phyloP scores from a whole-genome alignment of 2,113 vertebrate genomes.

The Lates calcarifer region DNA sequence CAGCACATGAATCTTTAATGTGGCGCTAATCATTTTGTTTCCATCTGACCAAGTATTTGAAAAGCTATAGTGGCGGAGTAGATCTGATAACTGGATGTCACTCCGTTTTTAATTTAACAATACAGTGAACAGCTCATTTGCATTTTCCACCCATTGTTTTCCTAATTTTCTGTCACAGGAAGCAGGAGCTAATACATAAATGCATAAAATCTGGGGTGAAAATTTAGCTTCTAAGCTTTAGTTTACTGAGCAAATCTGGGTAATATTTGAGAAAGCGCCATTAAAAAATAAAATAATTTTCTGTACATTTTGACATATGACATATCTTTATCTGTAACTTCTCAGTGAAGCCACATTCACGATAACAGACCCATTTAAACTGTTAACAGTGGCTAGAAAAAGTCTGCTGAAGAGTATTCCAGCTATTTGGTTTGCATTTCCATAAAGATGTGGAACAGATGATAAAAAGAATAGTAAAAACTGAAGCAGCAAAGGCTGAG shows the following conservation, averaged over 20 bases:
- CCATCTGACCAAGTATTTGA: not conserved
- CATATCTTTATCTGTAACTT: not conserved
- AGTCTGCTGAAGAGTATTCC: not conserved
- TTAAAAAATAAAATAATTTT: not conserved
- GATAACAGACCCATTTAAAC: not conserved
- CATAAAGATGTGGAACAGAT: not conserved
- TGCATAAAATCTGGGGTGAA: not conserved
- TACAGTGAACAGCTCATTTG: not conserved
- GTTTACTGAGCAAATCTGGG: no score
- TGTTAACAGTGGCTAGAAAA: constrained; percentile 1
- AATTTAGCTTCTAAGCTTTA: not conserved
- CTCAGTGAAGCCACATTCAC: not conserved
- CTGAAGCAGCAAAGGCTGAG: not conserved
- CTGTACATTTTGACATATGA: not conserved
- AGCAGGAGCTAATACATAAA: not conserved
- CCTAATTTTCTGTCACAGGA: no score
- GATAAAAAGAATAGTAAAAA: not conserved
- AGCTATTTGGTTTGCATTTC: not conserved
- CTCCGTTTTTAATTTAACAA: no score
- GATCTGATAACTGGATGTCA: not conserved
- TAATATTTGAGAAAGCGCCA: not conserved
- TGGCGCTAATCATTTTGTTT: not conserved
- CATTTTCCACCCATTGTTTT: not conserved
- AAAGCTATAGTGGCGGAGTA: not conserved
- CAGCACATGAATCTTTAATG: not conserved